Evolutionary conservation across 2,113 vertebrate genomes (phyloP), one percentile per base, ranked within the genome.

Genomic region (Alethe diademata): DNA sequence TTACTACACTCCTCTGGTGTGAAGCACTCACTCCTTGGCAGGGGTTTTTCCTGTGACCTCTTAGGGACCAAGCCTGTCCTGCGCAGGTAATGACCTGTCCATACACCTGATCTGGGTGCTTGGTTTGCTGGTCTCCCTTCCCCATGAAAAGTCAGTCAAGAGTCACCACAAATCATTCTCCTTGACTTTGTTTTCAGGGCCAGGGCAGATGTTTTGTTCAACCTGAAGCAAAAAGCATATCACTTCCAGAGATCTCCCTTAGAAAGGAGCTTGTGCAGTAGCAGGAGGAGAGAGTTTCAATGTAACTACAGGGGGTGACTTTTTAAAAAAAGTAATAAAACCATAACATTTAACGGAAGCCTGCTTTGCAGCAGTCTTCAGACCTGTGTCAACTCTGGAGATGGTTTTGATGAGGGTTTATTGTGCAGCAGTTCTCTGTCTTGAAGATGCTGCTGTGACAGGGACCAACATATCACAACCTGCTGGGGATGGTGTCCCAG

Each of bases 381-480:
- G 10, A 53, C 22, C 22, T 33, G 11, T 1, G 0, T 22, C 0
- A 0, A 2, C 24, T 65, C 54, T 23, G 3, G 31, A 38, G 40
- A 31, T 0, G 1, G 8, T 29, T 51, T 51, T 5, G 12, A 29
- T 24, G 26, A 17, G 4, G 3, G 11, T 5, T 5, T 10, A 25
- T 18, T 25, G 29, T 8, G 8, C 0, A 9, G 26, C 26, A 53
- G 23, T 45, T 72, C 9, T 12, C 23, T 40, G 5, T 31, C 36
- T 14, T 57, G 56, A 12, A 72, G 29, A 19, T 35, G 12, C 64
- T 47, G 10, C 48, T 25, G 28, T 62, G 33, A 71, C 12, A 29
- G 7, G 7, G 17, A 36, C 12, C 22, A 64, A 31, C 2, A 3
- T 1, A 3, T 23, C 33, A 14, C 2, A 5, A 3, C 43, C 11